A percentile compares a stretch with the other conserved stretches of the same genome.
phyloP scores from a whole-genome alignment of 2,888 invertebrate species.

The Nymphalis c-album region DNA sequence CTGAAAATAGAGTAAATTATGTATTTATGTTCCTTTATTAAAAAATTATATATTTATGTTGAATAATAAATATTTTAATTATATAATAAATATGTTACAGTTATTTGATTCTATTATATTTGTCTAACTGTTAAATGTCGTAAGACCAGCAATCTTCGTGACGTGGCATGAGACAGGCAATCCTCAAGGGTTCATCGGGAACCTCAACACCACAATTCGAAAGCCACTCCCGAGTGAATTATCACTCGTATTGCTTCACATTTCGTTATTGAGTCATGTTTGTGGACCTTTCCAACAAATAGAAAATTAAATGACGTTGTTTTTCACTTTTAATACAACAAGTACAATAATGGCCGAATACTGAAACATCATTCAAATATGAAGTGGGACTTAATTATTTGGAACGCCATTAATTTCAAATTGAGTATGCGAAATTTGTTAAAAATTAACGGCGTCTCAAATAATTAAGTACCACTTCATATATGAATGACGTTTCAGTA shows the following conservation, averaged over 20 bases:
- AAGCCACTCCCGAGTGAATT: conserved; percentile 53
- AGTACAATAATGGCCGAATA: no score
- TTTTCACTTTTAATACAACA: no score
- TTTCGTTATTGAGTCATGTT: conserved; percentile 9
- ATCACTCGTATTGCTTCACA: conserved; percentile 43
- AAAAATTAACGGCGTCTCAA: no score
- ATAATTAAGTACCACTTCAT: no score
- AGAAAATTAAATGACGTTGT: not conserved
- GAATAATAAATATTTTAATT: no score
- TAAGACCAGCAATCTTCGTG: conserved; percentile 10
- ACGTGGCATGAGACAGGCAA: conserved; percentile 55
- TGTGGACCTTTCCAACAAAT: not conserved
- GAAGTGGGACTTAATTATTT: no score
- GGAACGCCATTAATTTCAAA: no score
- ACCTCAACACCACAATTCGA: conserved; percentile 35
- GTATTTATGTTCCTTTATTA: not conserved
- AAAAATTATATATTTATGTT: not conserved
- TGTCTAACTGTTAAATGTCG: not conserved
- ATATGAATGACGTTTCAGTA: no score
- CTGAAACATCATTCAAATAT: no score
- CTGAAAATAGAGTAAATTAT: not conserved
- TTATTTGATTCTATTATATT: not conserved
- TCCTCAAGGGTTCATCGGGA: conserved; percentile 41
- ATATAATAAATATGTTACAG: not conserved
- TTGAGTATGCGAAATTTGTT: no score